phyloP scores from a whole-genome alignment of 92 coral and sea anemone genomes.

The Epizoanthus stellaris region DNA sequence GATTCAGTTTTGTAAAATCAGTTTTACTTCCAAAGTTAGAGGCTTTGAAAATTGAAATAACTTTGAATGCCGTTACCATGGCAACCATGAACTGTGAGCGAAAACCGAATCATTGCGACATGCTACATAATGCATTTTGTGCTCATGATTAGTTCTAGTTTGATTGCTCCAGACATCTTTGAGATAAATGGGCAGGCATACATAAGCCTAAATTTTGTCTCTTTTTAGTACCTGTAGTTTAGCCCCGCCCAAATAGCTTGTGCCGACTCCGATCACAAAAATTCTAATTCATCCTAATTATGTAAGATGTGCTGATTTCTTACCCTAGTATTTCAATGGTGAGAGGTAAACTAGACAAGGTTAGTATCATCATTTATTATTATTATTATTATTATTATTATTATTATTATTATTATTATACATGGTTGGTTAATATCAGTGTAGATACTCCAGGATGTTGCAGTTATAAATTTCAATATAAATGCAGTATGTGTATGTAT shows the following conservation, averaged over 20 bases:
- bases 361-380: no score
- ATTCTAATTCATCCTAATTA: not conserved
- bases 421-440: no score
- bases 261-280: constrained; percentile 15
- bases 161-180: constrained; percentile 9
- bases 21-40: not conserved
- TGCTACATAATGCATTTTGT: constrained; percentile 3
- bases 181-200: constrained; percentile 15
- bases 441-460: no score
- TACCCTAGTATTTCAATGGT: no score
- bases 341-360: no score
- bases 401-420: no score
- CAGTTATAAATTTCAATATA: no score
- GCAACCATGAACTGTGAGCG: constrained; percentile 16
- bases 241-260: constrained; percentile 20
- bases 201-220: not conserved
- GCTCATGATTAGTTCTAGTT: constrained; percentile 2
- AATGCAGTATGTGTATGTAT: no score
- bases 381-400: no score
- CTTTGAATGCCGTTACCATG: constrained; percentile 10
- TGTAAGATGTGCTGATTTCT: constrained; percentile 6
- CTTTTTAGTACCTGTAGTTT: constrained; percentile 8
- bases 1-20: not conserved
- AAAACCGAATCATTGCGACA: constrained; percentile 6
- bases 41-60: not conserved